phyloP scores from a whole-genome alignment of 2,113 vertebrate genomes.

The Cyprinus carpio region DNA sequence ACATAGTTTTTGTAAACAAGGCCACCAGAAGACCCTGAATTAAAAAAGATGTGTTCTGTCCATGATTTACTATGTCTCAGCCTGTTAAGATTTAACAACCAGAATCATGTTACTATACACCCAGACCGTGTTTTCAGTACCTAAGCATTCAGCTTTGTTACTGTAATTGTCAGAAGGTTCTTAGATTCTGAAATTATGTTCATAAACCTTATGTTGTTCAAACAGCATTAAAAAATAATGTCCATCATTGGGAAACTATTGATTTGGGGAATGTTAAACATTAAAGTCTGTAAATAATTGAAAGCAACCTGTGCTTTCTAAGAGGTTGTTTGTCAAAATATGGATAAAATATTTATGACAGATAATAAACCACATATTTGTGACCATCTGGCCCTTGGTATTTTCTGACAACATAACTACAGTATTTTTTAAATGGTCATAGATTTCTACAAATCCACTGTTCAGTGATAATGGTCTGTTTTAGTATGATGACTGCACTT shows the following conservation, averaged over 20 bases:
- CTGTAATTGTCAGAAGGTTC: background rate
- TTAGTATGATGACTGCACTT: too few species aligned
- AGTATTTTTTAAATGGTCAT: too few species aligned
- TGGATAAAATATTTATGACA: background rate
- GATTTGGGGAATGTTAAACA: background rate
- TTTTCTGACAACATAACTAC: too few species aligned
- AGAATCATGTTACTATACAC: background rate
- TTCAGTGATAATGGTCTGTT: too few species aligned
- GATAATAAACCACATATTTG: background rate
- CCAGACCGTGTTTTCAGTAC: background rate
- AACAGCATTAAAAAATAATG: constrained; percentile 8
- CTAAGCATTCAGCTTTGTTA: background rate
- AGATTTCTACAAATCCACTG: too few species aligned
- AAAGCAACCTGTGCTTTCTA: constrained; percentile 2
- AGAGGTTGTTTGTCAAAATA: constrained; percentile 11
- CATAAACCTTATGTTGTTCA: background rate
- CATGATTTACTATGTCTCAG: background rate
- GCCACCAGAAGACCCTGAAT: background rate
- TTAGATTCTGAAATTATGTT: background rate
- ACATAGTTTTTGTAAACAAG: constrained; percentile 1
- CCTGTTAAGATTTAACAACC: background rate
- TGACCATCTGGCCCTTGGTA: background rate
- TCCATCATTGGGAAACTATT: background rate
- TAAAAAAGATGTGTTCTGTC: background rate
- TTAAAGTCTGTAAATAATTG: background rate